These are phyloP conservation scores for Clarias magur DNA, from an alignment of 2,113 vertebrate genomes.

Conservation along the genomic window DNA sequence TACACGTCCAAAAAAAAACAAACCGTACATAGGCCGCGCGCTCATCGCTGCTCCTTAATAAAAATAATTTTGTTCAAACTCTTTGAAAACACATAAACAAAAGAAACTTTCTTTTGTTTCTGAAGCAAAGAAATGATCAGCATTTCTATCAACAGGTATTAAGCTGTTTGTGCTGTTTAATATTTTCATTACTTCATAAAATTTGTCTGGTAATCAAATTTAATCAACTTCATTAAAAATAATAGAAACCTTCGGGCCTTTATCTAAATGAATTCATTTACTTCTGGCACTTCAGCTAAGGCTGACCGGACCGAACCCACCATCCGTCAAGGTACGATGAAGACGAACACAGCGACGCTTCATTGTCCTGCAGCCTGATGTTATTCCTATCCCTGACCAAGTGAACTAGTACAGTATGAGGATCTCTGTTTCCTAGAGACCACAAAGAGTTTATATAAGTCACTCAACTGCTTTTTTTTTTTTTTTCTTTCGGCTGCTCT, in stretches of 20 bases:
- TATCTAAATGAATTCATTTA: background rate
- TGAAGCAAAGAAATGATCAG: background rate
- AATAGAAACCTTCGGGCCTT: background rate
- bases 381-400: background rate
- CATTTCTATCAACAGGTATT: too few species aligned
- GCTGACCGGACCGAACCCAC: too few species aligned
- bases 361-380: background rate
- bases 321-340: background rate
- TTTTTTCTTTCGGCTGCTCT: too few species aligned
- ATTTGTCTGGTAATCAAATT: background rate
- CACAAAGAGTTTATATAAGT: background rate
- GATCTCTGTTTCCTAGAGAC: background rate
- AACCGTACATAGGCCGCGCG: background rate
- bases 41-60: background rate
- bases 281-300: background rate
- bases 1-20: background rate
- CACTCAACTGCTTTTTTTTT: background rate
- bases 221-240: background rate
- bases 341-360: background rate
- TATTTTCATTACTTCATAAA: background rate
- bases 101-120: background rate
- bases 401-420: background rate
- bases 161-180: background rate
- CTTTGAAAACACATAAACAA: background rate
- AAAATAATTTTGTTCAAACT: background rate